Conservation (phyloP, 2,797 vertebrate species). For the Sphenopsis melanotis region DNA sequence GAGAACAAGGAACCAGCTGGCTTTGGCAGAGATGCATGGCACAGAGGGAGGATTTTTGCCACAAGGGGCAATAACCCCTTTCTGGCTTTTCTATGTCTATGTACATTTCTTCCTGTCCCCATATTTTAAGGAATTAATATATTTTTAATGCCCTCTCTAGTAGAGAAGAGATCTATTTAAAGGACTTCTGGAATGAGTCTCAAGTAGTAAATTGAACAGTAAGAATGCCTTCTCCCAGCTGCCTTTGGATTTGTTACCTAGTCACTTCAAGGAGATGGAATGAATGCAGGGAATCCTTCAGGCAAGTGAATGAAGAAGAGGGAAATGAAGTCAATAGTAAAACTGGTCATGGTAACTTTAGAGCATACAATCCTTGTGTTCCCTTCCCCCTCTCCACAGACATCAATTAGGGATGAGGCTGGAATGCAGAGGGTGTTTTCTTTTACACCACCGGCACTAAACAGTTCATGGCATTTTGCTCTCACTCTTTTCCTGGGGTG, state of each 20-base stretch:
- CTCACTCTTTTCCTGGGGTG: background rate
- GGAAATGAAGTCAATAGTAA: constrained; percentile 12
- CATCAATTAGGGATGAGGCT: background rate
- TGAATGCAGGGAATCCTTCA: constrained; percentile 23
- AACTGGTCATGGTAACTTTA: background rate
- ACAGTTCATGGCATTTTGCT: background rate
- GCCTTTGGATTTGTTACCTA: constrained; percentile 40
- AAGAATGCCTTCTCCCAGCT: background rate
- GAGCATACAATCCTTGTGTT: background rate
- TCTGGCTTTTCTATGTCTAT: rapidly evolving
- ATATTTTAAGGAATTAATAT: background rate
- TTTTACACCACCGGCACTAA: background rate
- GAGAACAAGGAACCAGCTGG: background rate
- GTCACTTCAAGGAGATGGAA: background rate
- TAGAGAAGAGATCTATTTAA: background rate
- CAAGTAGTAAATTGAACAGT: background rate
- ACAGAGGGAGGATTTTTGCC: background rate
- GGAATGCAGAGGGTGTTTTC: background rate
- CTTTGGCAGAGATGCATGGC: background rate
- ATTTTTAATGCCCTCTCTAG: background rate
- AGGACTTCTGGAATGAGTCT: background rate
- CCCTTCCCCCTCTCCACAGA: background rate
- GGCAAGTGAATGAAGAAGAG: constrained; percentile 26
- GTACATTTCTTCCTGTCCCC: rapidly evolving
- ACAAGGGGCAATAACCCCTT: background rate